Conservation (phyloP, 2,797 vertebrate species). For the Halcyon leucocephala region DNA sequence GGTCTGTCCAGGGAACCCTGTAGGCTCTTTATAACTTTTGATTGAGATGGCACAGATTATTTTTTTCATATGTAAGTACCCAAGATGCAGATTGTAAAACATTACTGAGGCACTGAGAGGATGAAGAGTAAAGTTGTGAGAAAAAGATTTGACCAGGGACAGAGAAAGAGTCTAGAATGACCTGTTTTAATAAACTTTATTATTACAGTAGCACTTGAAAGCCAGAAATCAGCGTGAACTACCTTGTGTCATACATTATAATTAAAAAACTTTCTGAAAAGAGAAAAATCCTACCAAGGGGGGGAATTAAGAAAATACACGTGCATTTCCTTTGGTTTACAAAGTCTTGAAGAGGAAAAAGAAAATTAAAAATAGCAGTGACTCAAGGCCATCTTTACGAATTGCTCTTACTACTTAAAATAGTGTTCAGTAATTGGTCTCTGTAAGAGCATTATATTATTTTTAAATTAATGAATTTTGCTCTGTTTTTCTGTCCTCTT, state of each 20-base stretch:
- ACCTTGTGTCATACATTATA: neutral
- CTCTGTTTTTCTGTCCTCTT: neutral
- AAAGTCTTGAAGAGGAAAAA: neutral
- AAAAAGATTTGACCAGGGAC: neutral
- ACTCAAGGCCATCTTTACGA: neutral
- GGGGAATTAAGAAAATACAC: neutral
- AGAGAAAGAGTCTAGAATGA: neutral
- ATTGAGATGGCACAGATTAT: neutral
- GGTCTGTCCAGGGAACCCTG: neutral
- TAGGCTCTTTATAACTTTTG: neutral
- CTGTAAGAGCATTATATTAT: neutral
- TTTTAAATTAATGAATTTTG: neutral
- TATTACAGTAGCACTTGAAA: neutral
- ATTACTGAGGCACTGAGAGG: neutral
- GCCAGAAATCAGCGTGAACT: neutral
- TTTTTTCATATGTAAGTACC: neutral
- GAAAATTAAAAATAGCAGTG: neutral
- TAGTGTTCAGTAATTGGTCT: neutral
- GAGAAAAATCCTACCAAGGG: neutral
- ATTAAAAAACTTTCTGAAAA: neutral
- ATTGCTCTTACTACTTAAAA: neutral
- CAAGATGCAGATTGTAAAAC: neutral
- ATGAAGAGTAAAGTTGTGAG: neutral
- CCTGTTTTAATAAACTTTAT: neutral
- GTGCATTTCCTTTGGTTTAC: neutral